These are phyloP conservation scores for Rhynchotus rufescens DNA, from an alignment of 2,797 vertebrate genomes.

Conservation along the genomic window DNA sequence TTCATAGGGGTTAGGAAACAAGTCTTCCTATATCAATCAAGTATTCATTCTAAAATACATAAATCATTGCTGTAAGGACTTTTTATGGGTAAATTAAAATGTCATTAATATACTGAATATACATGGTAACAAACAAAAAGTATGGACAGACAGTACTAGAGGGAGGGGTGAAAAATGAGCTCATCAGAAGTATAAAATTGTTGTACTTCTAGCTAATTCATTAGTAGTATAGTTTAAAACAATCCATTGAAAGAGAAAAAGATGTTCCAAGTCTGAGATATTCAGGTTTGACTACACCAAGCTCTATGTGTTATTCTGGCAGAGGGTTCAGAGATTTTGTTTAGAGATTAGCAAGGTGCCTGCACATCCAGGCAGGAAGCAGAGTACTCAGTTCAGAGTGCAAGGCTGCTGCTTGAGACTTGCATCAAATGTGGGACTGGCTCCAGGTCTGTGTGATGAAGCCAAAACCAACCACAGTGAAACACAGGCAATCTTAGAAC, in stretches of 20 bases:
- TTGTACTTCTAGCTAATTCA: not conserved
- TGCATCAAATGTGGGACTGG: not conserved
- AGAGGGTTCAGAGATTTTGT: not conserved
- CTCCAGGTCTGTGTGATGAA: not conserved
- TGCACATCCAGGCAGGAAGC: not conserved
- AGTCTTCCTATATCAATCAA: not conserved
- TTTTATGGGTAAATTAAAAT: conserved; percentile 4
- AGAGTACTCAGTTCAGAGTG: not conserved
- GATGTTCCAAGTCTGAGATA: not conserved
- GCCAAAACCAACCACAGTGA: not conserved
- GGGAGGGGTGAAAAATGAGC: not conserved
- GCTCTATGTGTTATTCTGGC: not conserved
- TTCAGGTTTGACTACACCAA: not conserved
- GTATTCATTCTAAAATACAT: not conserved
- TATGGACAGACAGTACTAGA: not conserved
- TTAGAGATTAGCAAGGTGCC: not conserved
- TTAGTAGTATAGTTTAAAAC: not conserved
- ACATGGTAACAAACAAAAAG: not conserved
- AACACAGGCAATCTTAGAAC: not conserved
- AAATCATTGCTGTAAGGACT: conserved; percentile 9
- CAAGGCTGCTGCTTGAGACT: not conserved
- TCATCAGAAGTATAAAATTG: not conserved
- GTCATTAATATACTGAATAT: not conserved
- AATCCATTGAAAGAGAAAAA: not conserved
- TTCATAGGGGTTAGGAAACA: not conserved